Base-by-base conservation (phyloP, 2,888 invertebrate species). In the Callimorpha dominula region DNA sequence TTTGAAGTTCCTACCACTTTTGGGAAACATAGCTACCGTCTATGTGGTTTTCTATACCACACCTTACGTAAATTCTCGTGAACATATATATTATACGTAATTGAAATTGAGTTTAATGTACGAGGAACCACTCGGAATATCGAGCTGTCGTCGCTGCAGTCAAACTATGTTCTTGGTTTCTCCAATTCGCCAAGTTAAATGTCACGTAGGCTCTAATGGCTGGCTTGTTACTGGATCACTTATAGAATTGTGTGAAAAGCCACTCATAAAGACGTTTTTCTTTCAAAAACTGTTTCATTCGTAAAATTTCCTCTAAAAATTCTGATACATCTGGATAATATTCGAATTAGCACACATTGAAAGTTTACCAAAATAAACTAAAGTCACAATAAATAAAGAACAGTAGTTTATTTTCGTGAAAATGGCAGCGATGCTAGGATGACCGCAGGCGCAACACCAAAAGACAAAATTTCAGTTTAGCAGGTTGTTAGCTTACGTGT, bases 321-420 rank as follows among this genome's bases (percentile, higher is more conserved):
- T 57, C 14, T 14, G 0, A 14, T 60, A 31, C 60, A 60, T 60
- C 60, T 60, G 60, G 60, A 20, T 31, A 60, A 60, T 60, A 60
- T 60, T 14, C 31, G 60, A 5, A 31, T 20, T 31, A 60, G 14
- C 60, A 14, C 60, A 60, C 60, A 60, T 60, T 60, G 60, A 60
- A 60, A 60, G 60, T 60, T 60, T 60, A 31, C 60, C 14, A 60
- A 60, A 60, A 60, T 60, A 60, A 60, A 60, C 31, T 60, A 31
- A 31, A 60, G 31, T 31, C 31, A 60, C 60, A 12, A 14, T 31
- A 60, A 31, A 31, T 31, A 60, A 20, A 14, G 31, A 60, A 60
- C 60, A 60, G 60, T 60, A 60, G 5, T 60, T 20, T 60, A 31
- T 31, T 5, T 60, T 31, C 57, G 12, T 60, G n/a, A 60, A 0